Conservation (phyloP, 2,797 vertebrate species). For the Oreortyx pictus region DNA sequence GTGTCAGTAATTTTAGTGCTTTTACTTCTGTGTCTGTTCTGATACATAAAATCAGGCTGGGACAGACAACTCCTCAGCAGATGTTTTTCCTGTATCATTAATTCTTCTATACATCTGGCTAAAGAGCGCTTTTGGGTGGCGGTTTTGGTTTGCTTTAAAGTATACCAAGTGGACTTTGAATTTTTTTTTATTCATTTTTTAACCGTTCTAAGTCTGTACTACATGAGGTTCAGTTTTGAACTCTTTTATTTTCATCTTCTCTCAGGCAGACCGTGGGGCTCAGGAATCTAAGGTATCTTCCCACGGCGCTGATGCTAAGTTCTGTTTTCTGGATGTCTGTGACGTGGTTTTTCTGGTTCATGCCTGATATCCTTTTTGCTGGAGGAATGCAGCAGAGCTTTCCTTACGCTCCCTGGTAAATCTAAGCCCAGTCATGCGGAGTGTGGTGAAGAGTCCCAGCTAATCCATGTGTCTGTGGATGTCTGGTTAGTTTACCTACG, state of each 20-base stretch:
- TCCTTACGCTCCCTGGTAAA: background rate
- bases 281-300: constrained; percentile 82
- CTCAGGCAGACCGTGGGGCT: constrained; percentile 83
- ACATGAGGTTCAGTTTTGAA: background rate
- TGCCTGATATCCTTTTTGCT: constrained; percentile 93
- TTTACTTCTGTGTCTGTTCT: background rate
- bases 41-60: background rate
- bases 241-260: constrained; percentile 6
- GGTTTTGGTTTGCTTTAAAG: background rate
- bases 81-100: background rate
- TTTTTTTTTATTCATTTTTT: too few relatives aligned
- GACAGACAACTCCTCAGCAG: background rate
- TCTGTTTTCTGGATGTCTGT: constrained; percentile 92
- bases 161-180: background rate
- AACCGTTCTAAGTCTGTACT: background rate
- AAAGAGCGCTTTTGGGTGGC: background rate
- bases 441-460: background rate
- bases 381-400: background rate
- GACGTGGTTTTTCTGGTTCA: constrained; percentile 92
- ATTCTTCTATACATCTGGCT: accelerated
- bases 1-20: background rate
- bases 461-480: background rate
- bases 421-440: background rate
- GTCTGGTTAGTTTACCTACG: background rate
- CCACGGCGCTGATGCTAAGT: constrained; percentile 84